phyloP scores from a whole-genome alignment of 2,113 vertebrate genomes.

The Boleophthalmus pectinirostris region DNA sequence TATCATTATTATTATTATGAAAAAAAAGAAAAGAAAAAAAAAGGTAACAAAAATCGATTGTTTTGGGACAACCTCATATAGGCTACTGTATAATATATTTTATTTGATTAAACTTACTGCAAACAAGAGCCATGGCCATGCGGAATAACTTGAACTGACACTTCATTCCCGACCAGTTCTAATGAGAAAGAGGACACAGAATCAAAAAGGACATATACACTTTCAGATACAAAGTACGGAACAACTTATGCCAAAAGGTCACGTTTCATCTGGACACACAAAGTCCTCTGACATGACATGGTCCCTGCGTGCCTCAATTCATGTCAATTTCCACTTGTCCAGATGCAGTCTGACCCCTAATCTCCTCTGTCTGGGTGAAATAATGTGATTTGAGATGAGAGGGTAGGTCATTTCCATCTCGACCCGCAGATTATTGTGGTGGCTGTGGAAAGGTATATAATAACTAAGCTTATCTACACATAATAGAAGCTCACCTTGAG shows the following conservation, averaged over 20 bases:
- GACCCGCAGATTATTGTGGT: constrained; percentile 23
- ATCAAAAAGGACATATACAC: constrained; percentile 6
- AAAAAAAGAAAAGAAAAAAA: too few relatives aligned
- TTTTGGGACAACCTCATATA: background rate
- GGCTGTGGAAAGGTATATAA: constrained; percentile 33
- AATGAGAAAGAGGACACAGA: constrained; percentile 20
- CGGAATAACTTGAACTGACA: constrained; percentile 97
- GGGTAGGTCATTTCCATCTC: constrained; percentile 20
- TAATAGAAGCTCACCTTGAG: constrained; percentile 37
- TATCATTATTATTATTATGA: too few relatives aligned
- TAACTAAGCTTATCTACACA: constrained; percentile 28
- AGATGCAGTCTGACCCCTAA: constrained; percentile 36
- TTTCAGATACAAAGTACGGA: constrained; percentile 16
- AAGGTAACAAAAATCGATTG: too few relatives aligned
- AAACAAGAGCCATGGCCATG: constrained; percentile 95
- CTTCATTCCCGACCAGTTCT: constrained; percentile 99
- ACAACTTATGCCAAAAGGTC: constrained; percentile 20
- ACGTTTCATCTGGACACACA: constrained; percentile 24
- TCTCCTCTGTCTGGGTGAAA: constrained; percentile 29
- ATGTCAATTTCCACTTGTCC: constrained; percentile 40
- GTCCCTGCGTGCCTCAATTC: constrained; percentile 34
- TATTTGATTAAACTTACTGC: constrained; percentile 85
- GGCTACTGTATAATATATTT: too few relatives aligned
- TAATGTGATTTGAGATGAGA: constrained; percentile 45
- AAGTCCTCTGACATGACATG: constrained; percentile 19